phyloP scores from a whole-genome alignment of 2,797 vertebrate genomes.

The Choloepus didactylus region DNA sequence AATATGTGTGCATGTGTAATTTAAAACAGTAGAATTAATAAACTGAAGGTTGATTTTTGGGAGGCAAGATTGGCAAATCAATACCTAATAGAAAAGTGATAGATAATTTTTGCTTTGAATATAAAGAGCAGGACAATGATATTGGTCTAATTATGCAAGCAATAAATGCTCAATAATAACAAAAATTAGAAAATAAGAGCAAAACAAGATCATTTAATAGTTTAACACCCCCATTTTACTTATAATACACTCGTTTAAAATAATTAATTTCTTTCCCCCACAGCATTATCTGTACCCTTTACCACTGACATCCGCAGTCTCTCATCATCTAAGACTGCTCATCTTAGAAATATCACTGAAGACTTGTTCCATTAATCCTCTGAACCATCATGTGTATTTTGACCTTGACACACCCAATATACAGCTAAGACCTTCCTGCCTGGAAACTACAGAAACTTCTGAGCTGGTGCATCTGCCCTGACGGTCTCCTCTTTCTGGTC shows the following conservation, averaged over 20 bases:
- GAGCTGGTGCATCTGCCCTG: background rate
- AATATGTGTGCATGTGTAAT: background rate
- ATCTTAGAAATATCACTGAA: background rate
- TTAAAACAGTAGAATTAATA: background rate
- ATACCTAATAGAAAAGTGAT: background rate
- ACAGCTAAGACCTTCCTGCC: background rate
- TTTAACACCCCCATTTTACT: background rate
- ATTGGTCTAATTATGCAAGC: background rate
- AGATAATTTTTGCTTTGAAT: slow-evolving; percentile 24
- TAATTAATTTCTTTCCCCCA: background rate
- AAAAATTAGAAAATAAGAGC: slow-evolving; percentile 3
- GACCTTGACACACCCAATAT: background rate
- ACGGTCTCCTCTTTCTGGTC: too few species aligned
- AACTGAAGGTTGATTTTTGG: background rate
- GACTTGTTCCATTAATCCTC: background rate
- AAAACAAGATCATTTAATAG: background rate
- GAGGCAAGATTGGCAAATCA: background rate
- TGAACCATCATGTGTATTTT: background rate
- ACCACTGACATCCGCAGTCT: background rate
- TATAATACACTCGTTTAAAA: background rate
- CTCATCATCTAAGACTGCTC: background rate
- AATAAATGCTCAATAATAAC: background rate
- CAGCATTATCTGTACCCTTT: background rate
- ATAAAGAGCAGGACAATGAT: background rate
- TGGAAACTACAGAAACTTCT: background rate